phyloP scores from a whole-genome alignment of 2,113 vertebrate genomes.

The Dasyornis broadbenti region DNA sequence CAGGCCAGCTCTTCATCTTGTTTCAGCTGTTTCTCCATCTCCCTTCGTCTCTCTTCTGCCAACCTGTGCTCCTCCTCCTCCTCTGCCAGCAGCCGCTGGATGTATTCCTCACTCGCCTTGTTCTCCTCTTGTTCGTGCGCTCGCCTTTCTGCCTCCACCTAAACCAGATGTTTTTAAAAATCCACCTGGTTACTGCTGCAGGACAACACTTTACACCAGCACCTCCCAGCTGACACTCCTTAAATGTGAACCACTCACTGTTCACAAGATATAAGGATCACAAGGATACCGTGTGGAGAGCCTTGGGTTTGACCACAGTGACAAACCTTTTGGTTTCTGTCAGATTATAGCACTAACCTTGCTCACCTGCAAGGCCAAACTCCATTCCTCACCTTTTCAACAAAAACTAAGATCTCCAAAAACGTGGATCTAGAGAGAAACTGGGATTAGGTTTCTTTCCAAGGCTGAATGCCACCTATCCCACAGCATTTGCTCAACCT shows the following conservation, averaged over 20 bases:
- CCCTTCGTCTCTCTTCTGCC: constrained; percentile 68
- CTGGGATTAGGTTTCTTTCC: neutral
- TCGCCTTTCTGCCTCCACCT: constrained; percentile 85
- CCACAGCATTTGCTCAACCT: neutral
- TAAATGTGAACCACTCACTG: fast-evolving
- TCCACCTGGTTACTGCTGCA: neutral
- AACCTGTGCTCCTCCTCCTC: constrained; percentile 76
- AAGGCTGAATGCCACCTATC: neutral
- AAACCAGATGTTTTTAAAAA: neutral
- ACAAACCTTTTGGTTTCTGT: neutral
- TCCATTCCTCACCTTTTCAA: neutral
- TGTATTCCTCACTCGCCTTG: constrained; percentile 86
- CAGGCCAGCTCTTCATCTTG: constrained; percentile 84
- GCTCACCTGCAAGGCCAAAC: neutral
- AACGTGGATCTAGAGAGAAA: neutral
- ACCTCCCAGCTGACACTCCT: neutral
- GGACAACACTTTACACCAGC: neutral
- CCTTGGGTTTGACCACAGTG: neutral
- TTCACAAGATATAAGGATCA: neutral
- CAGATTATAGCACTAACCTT: neutral
- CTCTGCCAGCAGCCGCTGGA: constrained; percentile 82
- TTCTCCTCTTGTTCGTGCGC: constrained; percentile 82
- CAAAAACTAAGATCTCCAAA: neutral
- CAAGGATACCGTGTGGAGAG: neutral
- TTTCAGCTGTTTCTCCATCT: constrained; percentile 76